These are phyloP conservation scores for Formicarius rufipectus DNA, from an alignment of 2,113 vertebrate species.

Conservation along the genomic window DNA sequence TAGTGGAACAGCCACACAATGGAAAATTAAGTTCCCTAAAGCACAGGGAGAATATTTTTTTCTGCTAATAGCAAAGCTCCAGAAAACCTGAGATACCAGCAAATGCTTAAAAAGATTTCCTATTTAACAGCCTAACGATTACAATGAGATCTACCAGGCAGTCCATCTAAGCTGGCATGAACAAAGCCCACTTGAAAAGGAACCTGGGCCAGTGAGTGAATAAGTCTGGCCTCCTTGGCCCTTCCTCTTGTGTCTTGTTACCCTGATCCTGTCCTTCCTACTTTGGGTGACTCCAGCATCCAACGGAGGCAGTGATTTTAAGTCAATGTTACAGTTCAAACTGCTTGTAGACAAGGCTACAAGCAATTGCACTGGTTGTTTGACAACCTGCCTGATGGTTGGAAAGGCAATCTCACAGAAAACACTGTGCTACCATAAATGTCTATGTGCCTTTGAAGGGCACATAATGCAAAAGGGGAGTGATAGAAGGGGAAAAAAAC, in stretches of 20 bases:
- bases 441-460: neutral
- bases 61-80: neutral
- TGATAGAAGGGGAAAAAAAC: neutral
- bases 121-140: neutral
- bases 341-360: neutral
- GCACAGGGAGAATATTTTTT: neutral
- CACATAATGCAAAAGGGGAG: neutral
- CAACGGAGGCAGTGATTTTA: neutral
- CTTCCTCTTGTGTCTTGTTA: neutral
- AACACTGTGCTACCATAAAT: neutral
- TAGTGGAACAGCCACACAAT: neutral
- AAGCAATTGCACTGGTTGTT: neutral
- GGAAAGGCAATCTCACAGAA: neutral
- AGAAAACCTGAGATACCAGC: neutral
- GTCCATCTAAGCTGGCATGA: neutral
- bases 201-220: neutral
- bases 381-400: neutral
- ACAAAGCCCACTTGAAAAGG: neutral
- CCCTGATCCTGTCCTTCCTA: neutral
- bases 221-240: neutral
- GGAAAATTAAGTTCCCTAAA: neutral
- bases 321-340: conserved; percentile 20
- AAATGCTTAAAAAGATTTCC: neutral
- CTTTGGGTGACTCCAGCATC: neutral
- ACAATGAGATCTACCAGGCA: neutral